These are phyloP conservation scores for Onychostruthus taczanowskii DNA, from an alignment of 2,113 vertebrate species.

Conservation along the genomic window DNA sequence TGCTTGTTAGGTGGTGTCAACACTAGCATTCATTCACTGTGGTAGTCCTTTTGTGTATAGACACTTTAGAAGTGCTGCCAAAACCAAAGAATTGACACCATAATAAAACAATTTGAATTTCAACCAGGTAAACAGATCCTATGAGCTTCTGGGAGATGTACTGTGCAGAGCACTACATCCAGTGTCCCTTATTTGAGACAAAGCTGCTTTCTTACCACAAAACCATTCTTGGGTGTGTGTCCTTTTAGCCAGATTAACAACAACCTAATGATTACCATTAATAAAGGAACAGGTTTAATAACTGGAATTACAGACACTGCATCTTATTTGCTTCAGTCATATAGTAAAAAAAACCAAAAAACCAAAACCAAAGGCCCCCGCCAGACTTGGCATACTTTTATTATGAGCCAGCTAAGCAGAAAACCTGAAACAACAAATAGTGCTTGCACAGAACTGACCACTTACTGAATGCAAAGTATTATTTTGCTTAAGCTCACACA, in stretches of 20 bases:
- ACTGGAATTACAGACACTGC: background rate
- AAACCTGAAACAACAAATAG: background rate
- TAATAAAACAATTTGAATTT: slow-evolving; percentile 87
- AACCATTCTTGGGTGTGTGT: background rate
- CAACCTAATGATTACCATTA: background rate
- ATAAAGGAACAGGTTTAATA: background rate
- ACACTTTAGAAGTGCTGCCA: slow-evolving; percentile 85
- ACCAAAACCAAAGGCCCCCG: background rate
- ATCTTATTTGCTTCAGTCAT: background rate
- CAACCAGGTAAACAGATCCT: slow-evolving; percentile 84
- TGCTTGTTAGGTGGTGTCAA: slow-evolving; percentile 96
- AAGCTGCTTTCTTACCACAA: slow-evolving; percentile 30
- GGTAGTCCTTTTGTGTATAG: slow-evolving; percentile 78
- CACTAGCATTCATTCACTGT: slow-evolving; percentile 84
- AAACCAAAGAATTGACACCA: slow-evolving; percentile 83
- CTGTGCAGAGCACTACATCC: slow-evolving; percentile 15
- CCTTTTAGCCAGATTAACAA: slow-evolving; percentile 3
- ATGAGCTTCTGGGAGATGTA: slow-evolving; percentile 35
- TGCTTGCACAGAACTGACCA: background rate
- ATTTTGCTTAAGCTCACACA: background rate
- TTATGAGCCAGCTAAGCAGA: background rate
- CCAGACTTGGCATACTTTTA: background rate
- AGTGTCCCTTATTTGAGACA: slow-evolving; percentile 43
- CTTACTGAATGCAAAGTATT: background rate
- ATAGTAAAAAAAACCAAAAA: background rate